Evolutionary conservation across 2,113 vertebrate species (phyloP).

Genomic region (Lepus americanus): DNA sequence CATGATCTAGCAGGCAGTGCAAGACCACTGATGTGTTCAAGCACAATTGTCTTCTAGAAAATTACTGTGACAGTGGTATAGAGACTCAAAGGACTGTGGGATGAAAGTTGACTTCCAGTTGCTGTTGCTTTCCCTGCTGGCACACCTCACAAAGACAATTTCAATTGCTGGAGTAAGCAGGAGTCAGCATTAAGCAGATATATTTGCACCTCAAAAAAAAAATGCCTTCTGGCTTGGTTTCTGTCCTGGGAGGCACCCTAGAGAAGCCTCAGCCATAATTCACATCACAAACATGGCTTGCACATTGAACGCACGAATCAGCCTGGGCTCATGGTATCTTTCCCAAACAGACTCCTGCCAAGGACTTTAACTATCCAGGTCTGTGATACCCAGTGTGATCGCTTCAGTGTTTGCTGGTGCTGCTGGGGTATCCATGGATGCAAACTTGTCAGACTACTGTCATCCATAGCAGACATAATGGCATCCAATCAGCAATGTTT

Average conservation of each 20-base stretch:
- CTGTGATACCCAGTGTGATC: too few relatives aligned
- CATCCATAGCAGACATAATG: slow-evolving; percentile 43
- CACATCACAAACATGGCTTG: neutral
- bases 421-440: neutral
- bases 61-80: slow-evolving; percentile 45
- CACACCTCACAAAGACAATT: slow-evolving; percentile 61
- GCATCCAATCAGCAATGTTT: slow-evolving; percentile 48
- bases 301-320: neutral
- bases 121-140: neutral
- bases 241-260: neutral
- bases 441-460: neutral
- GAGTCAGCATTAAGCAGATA: neutral
- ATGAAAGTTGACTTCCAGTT: slow-evolving; percentile 36
- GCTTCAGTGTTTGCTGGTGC: neutral
- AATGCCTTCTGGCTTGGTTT: neutral
- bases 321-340: neutral
- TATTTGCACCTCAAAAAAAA: slow-evolving; percentile 7
- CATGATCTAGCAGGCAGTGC: neutral
- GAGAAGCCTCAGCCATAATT: neutral
- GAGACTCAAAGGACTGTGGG: slow-evolving; percentile 48
- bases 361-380: too few relatives aligned
- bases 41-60: slow-evolving; percentile 51
- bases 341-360: neutral
- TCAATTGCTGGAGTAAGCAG: slow-evolving; percentile 34
- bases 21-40: slow-evolving; percentile 33